Conservation (phyloP, 2,797 vertebrate species). For the Rhynchonycteris naso region DNA sequence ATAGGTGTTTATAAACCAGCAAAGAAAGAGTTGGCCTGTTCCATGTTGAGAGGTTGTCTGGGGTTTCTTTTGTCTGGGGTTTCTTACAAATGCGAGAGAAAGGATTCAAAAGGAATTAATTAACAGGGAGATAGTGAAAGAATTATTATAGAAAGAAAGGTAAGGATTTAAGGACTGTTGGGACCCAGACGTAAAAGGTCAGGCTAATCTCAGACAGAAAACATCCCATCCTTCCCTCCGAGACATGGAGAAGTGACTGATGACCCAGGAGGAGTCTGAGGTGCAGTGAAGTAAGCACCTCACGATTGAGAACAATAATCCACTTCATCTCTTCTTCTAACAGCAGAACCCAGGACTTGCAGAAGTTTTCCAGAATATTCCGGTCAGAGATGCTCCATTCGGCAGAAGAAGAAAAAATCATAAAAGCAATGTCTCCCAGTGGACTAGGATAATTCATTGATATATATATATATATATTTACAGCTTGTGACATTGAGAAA, state of each 20-base stretch:
- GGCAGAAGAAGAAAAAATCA: not conserved
- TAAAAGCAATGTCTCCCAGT: not conserved
- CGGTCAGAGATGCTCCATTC: not conserved
- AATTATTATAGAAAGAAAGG: not conserved
- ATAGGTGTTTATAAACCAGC: not conserved
- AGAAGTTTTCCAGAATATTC: not conserved
- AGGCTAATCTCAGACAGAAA: too few relatives aligned
- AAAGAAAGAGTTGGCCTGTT: not conserved
- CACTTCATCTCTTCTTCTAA: rapidly evolving
- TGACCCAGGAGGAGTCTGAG: rapidly evolving
- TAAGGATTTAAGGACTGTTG: not conserved
- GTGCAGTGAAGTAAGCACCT: not conserved
- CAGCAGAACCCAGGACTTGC: not conserved
- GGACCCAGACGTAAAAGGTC: not conserved
- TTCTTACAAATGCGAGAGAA: not conserved
- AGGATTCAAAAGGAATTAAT: not conserved
- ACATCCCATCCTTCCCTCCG: not conserved
- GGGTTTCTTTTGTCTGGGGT: not conserved
- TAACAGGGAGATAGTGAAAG: not conserved
- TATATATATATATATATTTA: slow-evolving; percentile 11
- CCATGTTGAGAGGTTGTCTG: not conserved
- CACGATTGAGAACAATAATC: not conserved
- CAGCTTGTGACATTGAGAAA: slow-evolving; percentile 47
- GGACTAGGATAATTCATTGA: not conserved
- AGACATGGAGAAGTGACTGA: not conserved